phyloP scores from a whole-genome alignment of 30 jellyfish, hydroid and myxozoan genomes.

The Morbakka virulenta region DNA sequence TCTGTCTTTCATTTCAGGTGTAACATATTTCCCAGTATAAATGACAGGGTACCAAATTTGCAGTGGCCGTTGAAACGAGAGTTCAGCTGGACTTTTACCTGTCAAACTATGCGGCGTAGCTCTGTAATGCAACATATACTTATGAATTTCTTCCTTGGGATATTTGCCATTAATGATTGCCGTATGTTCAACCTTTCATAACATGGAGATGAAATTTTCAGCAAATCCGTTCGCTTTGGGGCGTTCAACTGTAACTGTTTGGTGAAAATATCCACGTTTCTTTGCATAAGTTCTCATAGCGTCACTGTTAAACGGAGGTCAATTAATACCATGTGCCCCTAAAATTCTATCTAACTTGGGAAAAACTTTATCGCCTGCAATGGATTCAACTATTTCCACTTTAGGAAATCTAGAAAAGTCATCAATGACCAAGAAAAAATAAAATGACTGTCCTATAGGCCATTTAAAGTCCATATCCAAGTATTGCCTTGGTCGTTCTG shows the following conservation, averaged over 20 bases:
- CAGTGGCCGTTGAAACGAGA: constrained; percentile 13
- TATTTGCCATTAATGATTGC: constrained; percentile 25
- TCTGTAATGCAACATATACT: too few relatives aligned
- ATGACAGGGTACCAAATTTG: constrained; percentile 1
- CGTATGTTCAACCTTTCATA: not conserved
- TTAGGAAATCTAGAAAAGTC: not conserved
- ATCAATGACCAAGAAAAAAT: not conserved
- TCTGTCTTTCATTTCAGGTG: not conserved
- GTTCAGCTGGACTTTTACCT: too few relatives aligned
- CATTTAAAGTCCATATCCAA: constrained; percentile 1
- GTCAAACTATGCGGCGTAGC: too few relatives aligned
- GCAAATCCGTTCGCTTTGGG: constrained; percentile 28
- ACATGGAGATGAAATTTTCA: constrained; percentile 11
- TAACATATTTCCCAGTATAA: not conserved
- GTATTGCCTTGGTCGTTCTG: constrained; percentile 4
- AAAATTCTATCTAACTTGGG: too few relatives aligned
- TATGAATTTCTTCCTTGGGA: too few relatives aligned
- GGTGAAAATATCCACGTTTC: constrained; percentile 14
- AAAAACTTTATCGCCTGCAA: constrained; percentile 1
- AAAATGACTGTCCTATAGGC: not conserved
- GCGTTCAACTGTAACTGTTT: constrained; percentile 18
- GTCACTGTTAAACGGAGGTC: constrained; percentile 7
- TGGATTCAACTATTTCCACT: not conserved
- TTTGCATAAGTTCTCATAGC: not conserved
- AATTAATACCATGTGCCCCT: not conserved